These are phyloP conservation scores for Aradophagus sp. DNA, from an alignment of 1,140 invertebrate species.

Conservation along the genomic window DNA sequence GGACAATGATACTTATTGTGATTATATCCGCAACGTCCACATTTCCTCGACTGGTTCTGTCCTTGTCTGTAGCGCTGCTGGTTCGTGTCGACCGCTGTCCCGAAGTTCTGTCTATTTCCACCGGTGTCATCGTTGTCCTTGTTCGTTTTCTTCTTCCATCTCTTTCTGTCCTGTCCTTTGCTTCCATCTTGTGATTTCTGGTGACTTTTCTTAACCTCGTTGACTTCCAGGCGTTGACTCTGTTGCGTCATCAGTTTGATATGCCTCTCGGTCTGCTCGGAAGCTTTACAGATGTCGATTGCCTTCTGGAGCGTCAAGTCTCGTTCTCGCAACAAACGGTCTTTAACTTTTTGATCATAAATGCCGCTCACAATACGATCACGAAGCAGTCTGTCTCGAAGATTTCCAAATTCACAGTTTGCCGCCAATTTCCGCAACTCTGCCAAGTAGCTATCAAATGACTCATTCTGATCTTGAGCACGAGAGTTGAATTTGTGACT, in stretches of 20 bases:
- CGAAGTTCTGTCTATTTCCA: neutral
- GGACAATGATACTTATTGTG: slow-evolving; percentile 4
- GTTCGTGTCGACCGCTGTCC: too few species aligned
- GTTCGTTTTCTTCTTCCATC: neutral
- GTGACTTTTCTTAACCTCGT: neutral
- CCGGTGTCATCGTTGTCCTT: neutral
- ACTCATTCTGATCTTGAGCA: slow-evolving; percentile 51
- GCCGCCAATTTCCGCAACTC: slow-evolving; percentile 55
- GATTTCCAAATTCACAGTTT: slow-evolving; percentile 58
- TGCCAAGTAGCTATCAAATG: slow-evolving; percentile 58
- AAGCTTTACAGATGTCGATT: slow-evolving; percentile 47
- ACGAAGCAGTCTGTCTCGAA: slow-evolving; percentile 60
- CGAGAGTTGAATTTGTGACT: slow-evolving; percentile 49
- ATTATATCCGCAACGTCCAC: slow-evolving; percentile 2
- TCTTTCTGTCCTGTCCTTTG: neutral
- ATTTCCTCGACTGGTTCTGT: neutral
- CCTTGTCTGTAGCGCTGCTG: neutral
- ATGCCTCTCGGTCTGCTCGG: slow-evolving; percentile 7
- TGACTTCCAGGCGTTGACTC: neutral
- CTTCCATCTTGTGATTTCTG: neutral
- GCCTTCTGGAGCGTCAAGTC: slow-evolving; percentile 58
- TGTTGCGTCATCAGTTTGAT: neutral
- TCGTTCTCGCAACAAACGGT: slow-evolving; percentile 60
- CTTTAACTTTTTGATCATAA: slow-evolving; percentile 59
- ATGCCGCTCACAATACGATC: slow-evolving; percentile 66